Base-by-base conservation (phyloP, 2,888 invertebrate species). In the Ditylenchus weischeri region DNA sequence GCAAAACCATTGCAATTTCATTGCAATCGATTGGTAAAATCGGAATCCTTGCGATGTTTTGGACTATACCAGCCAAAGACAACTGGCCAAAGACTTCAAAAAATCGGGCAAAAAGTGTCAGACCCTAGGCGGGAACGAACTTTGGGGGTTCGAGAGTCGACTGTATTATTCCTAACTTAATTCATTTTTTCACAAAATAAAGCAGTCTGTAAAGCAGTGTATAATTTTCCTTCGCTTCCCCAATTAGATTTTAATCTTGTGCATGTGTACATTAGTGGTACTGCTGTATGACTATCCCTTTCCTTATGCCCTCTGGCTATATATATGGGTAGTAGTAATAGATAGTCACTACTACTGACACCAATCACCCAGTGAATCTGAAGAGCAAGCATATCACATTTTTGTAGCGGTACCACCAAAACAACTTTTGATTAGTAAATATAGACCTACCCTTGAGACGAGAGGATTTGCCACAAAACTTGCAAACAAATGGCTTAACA, bases 401-500 rank as follows among this genome's bases (percentile, higher is more conserved):
- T 38, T 43, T 43, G 43, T 43, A 43, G 43, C 8, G 8, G 15
- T 10, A 29, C 5, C 38, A 23, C 59, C 43, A 64, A 54, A 54
- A 54, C 54, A 15, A 18, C 54, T 4, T 29, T 29, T 29, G 29
- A 29, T 29, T 29, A 29, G 29, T 29, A 29, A 29, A 29, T 5
- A 29, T 29, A 18, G 29, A 54, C 54, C 47, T 23, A 81, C 81
- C 82, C 73, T 82, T 82, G 38, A 82, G 76, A 64, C 82, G 70
- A 60, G 78, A 78, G 61, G 79, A 79, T 69, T 83, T 83, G 29
- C 83, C 83, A 67, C 83, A 83, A 70, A 75, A 83, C 74, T 79
- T 79, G 76, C 83, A 83, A 36, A 83, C 83, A 73, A 81, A 83
- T 54, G 83, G 83, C 70, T 73, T 73, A 10, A 73, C 38, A 43